Conservation (phyloP, 2,113 vertebrate genomes). For the Python bivittatus region DNA sequence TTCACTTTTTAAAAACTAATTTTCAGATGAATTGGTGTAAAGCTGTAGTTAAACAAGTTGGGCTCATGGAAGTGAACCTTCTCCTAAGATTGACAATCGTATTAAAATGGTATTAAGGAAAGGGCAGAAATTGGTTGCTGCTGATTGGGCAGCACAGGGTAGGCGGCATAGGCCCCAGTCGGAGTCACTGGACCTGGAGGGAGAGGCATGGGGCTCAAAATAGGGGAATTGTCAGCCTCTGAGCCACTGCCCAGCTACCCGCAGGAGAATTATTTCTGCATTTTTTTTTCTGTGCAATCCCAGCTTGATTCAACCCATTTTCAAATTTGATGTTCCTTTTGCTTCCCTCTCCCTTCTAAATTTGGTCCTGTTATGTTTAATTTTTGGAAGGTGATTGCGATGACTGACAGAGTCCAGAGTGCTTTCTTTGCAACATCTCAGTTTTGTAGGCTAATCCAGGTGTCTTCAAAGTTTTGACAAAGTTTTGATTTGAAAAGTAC, state of each 20-base stretch:
- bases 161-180: not conserved
- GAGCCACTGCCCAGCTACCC: not conserved
- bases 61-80: not conserved
- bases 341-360: too few relatives aligned
- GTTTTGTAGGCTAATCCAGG: not conserved
- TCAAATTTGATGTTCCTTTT: not conserved
- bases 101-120: not conserved
- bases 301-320: not conserved
- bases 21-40: not conserved
- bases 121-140: not conserved
- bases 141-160: not conserved
- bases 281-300: not conserved
- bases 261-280: not conserved
- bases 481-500: too few relatives aligned
- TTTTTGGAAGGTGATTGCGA: too few relatives aligned
- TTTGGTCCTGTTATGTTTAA: too few relatives aligned
- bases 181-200: not conserved
- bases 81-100: not conserved
- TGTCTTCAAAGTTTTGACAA: not conserved
- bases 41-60: not conserved
- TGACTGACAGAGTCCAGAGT: too few relatives aligned
- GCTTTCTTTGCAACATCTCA: not conserved
- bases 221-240: not conserved
- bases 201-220: not conserved
- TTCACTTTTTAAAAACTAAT: not conserved